Evolutionary conservation across 1,140 invertebrate species (phyloP), one percentile per base, ranked within the genome.

Genomic region (Elysia chlorotica): DNA sequence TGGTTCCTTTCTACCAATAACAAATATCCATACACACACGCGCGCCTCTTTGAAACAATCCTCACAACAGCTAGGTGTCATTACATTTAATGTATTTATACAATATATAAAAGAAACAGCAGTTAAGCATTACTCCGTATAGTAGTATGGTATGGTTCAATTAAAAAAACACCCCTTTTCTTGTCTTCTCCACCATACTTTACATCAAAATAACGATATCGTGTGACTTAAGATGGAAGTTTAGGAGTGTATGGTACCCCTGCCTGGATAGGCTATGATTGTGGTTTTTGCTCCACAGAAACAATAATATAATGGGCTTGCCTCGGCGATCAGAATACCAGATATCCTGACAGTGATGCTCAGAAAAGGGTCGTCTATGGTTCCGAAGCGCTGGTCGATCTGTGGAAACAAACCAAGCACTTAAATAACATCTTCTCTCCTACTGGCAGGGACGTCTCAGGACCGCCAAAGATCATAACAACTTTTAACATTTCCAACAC

Each of bases 371-470:
- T 76, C 71, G 19, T 59, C 71, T 25, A 78, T 76, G 23, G 76
- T 78, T 41, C 71, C 19, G 54, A 76, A 78, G 30, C 76, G 70
- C 37, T 78, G 65, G 36, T 76, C 65, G 19, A 78, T 61, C 76
- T 78, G 69, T 1, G 65, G 48, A 65, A 61, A 62, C 10, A 33
- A 19, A 25, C n/a, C n/a, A n/a, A n/a, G n/a, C n/a, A n/a, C n/a
- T n/a, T n/a, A n/a, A n/a, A n/a, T n/a, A n/a, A n/a, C n/a, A n/a
- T n/a, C n/a, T n/a, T n/a, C n/a, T n/a, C n/a, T n/a, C n/a, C n/a
- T n/a, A n/a, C n/a, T n/a, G n/a, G n/a, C n/a, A n/a, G n/a, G n/a
- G n/a, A n/a, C n/a, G n/a, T n/a, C n/a, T n/a, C n/a, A n/a, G n/a
- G n/a, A n/a, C n/a, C n/a, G n/a, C n/a, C n/a, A n/a, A n/a, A n/a